Base-by-base conservation (phyloP, 2,888 invertebrate species). In the Belgica antarctica region DNA sequence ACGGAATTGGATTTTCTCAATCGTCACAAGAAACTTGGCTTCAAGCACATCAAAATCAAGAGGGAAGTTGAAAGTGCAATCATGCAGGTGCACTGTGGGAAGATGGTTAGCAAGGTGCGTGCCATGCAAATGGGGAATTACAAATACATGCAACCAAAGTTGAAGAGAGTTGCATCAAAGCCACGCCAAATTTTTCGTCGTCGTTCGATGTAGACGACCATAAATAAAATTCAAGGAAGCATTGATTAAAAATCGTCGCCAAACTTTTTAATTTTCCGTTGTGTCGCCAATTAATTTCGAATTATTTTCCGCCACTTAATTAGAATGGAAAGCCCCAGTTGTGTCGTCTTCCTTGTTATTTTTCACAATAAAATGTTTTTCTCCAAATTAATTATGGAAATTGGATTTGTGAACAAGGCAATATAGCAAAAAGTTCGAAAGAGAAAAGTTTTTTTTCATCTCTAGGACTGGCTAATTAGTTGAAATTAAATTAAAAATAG, bases 371-470 rank as follows among this genome's bases (percentile, higher is more conserved):
- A 8, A n/a, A 28, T 68, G 68, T 68, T 68, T 31, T 68, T 57
- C 57, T 31, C 52, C n/a, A 27, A 68, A 57, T 68, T 68, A 68
- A 68, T 68, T 68, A 68, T 68, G 68, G 68, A 68, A 68, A 68
- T 68, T 46, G 68, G 46, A 57, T 47, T 68, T 28, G 31, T 17
- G 34, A 15, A 31, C 41, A 66, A 66, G 25, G 15, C 10, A 41
- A 12, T n/a, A 63, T 4, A 68, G 57, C 68, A 68, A 19, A 46
- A 52, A 68, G 19, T 15, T 34, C 10, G 2, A 41, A 41, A 65
- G 10, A 22, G 17, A 12, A 36, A 25, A 24, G 22, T 65, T 34
- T 47, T n/a, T n/a, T n/a, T 46, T 47, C 65, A 65, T 65, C 65
- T 47, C 47, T 7, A n/a, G n/a, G 19, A 65, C 46, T 65, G 47